Evolutionary conservation across 2,797 vertebrate species (phyloP), one percentile per base, ranked within the genome.

Genomic region (Tapera naevia): DNA sequence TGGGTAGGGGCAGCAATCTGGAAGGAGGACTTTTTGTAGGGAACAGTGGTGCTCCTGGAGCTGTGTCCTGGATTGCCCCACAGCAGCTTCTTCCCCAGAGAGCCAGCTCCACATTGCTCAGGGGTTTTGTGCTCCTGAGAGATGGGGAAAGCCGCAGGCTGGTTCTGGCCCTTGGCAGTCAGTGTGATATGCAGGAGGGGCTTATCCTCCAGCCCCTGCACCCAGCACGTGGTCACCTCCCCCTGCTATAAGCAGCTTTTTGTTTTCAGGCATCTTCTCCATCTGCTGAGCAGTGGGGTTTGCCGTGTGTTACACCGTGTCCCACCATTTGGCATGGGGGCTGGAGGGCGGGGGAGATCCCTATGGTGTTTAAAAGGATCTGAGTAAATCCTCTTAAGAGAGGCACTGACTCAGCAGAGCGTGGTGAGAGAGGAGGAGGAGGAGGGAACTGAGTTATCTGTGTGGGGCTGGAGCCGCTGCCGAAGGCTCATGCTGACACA

Each of bases 351-450:
- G 84, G 82, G 82, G 86, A 91, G 75, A 91, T 81, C 83, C 90
- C 89, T 0, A 1, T 3, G 1, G 56, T 46, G 62, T 76, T 92
- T 88, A 64, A 88, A 95, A 75, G 86, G 89, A 90, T 93, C 88
- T 83, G 80, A n/a, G 82, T 81, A 82, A 95, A 95, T 91, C 93
- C 67, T 86, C 94, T 94, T 95, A 93, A 78, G 74, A 88, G 78
- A 94, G 64, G 67, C 37, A 53, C 88, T 97, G 91, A 93, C 78
- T 97, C 95, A 94, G 93, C 92, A 93, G 64, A 91, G 69, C 1
- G 1, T 87, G 89, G 76, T 70, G 81, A 60, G 67, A 50, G 48
- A 67, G 65, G 57, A 67, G 50, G 78, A 85, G 93, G 71, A 86
- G 82, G 83, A 69, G 61, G 60, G 78, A 90, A 39, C n/a, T 2